These are phyloP conservation scores for Micromussa lordhowensis DNA, from an alignment of 92 coral and sea anemone genomes.

Conservation along the genomic window DNA sequence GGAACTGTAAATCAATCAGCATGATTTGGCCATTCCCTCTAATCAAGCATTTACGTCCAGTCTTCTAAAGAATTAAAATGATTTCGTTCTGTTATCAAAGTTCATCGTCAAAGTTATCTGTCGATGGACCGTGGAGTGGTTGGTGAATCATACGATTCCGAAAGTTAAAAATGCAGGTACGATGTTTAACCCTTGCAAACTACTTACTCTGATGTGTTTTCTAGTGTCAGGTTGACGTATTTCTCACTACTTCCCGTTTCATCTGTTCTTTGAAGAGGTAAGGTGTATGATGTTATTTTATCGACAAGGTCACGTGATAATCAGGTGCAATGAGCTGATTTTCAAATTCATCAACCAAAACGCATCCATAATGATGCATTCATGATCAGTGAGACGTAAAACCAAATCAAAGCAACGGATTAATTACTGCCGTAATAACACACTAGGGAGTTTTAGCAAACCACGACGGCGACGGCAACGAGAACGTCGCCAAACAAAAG, in stretches of 20 bases:
- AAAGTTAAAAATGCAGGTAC: neutral
- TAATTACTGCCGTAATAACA: neutral
- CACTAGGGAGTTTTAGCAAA: too few relatives aligned
- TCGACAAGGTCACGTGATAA: neutral
- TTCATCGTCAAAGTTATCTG: too few relatives aligned
- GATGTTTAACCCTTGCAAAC: neutral
- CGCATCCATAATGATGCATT: neutral
- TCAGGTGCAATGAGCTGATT: neutral
- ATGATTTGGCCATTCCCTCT: neutral
- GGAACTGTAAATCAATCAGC: neutral
- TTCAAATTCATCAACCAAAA: neutral
- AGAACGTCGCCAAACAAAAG: too few relatives aligned
- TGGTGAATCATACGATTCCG: neutral
- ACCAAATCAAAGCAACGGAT: neutral
- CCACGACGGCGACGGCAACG: too few relatives aligned
- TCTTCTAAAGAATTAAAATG: neutral
- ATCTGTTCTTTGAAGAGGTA: neutral
- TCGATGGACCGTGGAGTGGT: neutral
- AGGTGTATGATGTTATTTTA: neutral
- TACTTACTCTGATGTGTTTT: neutral
- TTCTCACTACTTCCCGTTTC: neutral
- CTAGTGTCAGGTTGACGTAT: neutral
- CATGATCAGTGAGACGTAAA: neutral
- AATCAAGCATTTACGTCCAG: neutral
- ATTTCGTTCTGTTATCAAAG: neutral